phyloP scores from a whole-genome alignment of 2,888 invertebrate species.

The Dryocosmus kuriphilus region DNA sequence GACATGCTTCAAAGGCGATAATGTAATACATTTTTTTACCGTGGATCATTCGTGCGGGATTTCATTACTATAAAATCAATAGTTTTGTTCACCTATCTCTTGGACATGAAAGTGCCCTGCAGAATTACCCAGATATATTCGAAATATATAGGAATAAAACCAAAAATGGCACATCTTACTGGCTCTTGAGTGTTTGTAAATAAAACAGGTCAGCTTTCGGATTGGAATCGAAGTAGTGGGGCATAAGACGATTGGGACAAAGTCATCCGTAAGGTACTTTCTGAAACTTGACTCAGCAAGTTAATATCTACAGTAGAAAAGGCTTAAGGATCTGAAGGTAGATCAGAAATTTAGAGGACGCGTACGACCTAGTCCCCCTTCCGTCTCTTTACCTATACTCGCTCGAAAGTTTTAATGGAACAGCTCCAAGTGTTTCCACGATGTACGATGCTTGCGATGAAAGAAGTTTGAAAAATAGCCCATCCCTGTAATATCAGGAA shows the following conservation, averaged over 20 bases:
- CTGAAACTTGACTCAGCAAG: slow-evolving; percentile 18
- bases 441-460: slow-evolving; percentile 42
- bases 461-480: slow-evolving; percentile 43
- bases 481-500: slow-evolving; percentile 3
- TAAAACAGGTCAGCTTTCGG: slow-evolving; percentile 4
- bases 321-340: slow-evolving; percentile 17
- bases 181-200: not conserved
- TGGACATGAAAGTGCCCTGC: no score
- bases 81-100: no score
- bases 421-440: slow-evolving; percentile 54
- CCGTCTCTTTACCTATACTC: slow-evolving; percentile 43
- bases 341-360: slow-evolving; percentile 44
- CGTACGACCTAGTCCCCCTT: slow-evolving; percentile 6
- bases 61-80: no score
- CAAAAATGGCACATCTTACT: not conserved
- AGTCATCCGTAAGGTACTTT: slow-evolving; percentile 12
- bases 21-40: no score
- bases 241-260: slow-evolving; percentile 27
- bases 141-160: no score
- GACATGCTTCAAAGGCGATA: no score
- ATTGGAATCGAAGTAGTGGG: slow-evolving; percentile 15
- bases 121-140: no score
- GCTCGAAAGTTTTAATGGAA: slow-evolving; percentile 58
- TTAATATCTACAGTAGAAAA: slow-evolving; percentile 35
- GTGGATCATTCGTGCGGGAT: no score